These are phyloP conservation scores for Octomys mimax DNA, from an alignment of 2,797 vertebrate genomes.

Conservation along the genomic window DNA sequence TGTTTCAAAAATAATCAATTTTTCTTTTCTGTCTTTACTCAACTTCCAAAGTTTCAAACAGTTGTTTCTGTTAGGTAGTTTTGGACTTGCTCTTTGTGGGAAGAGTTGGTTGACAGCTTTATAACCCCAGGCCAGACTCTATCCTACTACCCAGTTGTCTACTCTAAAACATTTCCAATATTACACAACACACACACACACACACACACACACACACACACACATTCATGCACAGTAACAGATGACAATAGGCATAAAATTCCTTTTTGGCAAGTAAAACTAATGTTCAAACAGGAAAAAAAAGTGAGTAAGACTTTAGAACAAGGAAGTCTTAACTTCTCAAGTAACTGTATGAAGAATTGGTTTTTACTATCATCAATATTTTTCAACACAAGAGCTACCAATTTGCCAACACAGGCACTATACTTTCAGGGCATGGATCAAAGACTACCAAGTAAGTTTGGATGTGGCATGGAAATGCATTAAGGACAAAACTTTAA, in stretches of 20 bases:
- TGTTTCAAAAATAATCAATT: background rate
- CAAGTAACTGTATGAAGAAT: background rate
- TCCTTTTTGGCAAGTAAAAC: conserved; percentile 39
- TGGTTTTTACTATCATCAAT: background rate
- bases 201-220: background rate
- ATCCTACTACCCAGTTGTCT: background rate
- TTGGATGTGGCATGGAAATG: background rate
- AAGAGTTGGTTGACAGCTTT: background rate
- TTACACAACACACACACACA: background rate
- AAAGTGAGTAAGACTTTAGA: background rate
- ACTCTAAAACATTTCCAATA: background rate
- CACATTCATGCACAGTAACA: background rate
- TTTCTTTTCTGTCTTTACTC: background rate
- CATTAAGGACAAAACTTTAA: background rate
- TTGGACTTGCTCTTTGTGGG: background rate
- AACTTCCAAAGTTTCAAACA: background rate
- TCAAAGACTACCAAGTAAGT: background rate
- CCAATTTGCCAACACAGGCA: background rate
- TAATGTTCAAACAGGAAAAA: background rate
- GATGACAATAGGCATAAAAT: background rate
- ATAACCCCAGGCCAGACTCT: background rate
- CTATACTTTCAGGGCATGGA: accelerated
- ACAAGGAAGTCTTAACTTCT: background rate
- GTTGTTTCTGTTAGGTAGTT: background rate
- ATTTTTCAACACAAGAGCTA: background rate